Evolutionary conservation across 2,888 invertebrate species (phyloP).

Genomic region (Aleiodes alternator): DNA sequence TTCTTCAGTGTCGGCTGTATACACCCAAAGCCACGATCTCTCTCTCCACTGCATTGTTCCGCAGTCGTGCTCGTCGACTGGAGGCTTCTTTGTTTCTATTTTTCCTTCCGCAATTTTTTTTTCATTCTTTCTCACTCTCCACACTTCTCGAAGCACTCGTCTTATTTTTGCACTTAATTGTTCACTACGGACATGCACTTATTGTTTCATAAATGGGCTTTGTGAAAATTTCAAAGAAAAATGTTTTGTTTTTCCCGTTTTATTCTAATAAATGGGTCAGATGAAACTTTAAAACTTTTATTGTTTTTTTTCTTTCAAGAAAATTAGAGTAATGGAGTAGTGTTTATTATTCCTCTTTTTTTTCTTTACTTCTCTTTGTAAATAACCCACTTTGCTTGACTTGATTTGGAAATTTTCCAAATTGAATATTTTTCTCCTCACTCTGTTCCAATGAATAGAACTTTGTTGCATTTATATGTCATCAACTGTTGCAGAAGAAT

Average conservation of each 20-base stretch:
- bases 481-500: too few relatives aligned
- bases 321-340: too few relatives aligned
- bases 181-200: constrained; percentile 29
- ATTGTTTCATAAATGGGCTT: constrained; percentile 30
- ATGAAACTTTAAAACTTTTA: neutral
- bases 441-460: too few relatives aligned
- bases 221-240: constrained; percentile 10
- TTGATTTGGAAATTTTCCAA: too few relatives aligned
- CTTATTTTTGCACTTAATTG: neutral
- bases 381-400: too few relatives aligned
- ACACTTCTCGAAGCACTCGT: neutral
- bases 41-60: constrained; percentile 42
- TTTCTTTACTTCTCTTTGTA: too few relatives aligned
- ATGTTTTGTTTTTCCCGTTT: neutral
- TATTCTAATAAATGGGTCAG: too few relatives aligned
- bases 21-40: constrained; percentile 19
- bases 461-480: too few relatives aligned
- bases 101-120: constrained; percentile 22
- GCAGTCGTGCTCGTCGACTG: constrained; percentile 39
- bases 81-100: constrained; percentile 26
- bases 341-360: too few relatives aligned
- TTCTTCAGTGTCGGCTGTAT: constrained; percentile 12
- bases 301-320: neutral
- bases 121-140: constrained; percentile 4
- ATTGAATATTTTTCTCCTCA: too few relatives aligned